phyloP scores from a whole-genome alignment of 35 echinoderm and acorn worm genomes.

The Ptychodera flava region DNA sequence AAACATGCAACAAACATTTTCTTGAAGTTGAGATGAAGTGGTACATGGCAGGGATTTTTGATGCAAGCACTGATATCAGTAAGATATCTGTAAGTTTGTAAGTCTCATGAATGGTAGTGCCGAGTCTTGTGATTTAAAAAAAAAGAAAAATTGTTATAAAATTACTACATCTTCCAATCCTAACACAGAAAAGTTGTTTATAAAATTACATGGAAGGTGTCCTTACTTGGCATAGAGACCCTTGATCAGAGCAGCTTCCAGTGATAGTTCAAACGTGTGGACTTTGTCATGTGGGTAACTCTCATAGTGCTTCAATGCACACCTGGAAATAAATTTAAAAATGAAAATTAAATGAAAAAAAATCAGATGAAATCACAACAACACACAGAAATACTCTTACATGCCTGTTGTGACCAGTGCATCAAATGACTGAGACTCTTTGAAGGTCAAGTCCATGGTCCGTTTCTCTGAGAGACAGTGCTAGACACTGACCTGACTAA shows the following conservation, averaged over 20 bases:
- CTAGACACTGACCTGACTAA: not conserved
- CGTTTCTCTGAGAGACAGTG: not conserved
- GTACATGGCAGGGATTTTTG: too few relatives aligned
- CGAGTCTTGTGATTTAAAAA: too few relatives aligned
- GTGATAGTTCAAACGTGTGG: not conserved
- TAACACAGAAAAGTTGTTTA: too few relatives aligned
- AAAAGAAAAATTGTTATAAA: too few relatives aligned
- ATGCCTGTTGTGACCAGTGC: not conserved
- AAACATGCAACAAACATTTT: too few relatives aligned
- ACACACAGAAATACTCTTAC: not conserved
- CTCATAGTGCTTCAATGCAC: conserved; percentile 7
- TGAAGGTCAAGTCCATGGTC: not conserved
- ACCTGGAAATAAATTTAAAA: not conserved
- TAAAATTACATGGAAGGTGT: too few relatives aligned
- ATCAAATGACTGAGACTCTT: not conserved
- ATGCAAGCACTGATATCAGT: too few relatives aligned
- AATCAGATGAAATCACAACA: not conserved
- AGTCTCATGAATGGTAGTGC: too few relatives aligned
- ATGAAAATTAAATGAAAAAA: not conserved
- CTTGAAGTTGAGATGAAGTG: too few relatives aligned
- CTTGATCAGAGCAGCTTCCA: not conserved
- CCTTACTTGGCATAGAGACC: conserved; percentile 7
- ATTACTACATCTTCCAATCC: too few relatives aligned
- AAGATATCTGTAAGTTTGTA: not conserved
- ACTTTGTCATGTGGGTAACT: not conserved